phyloP scores from a whole-genome alignment of 2,888 invertebrate species.

The Clitarchus hookeri region DNA sequence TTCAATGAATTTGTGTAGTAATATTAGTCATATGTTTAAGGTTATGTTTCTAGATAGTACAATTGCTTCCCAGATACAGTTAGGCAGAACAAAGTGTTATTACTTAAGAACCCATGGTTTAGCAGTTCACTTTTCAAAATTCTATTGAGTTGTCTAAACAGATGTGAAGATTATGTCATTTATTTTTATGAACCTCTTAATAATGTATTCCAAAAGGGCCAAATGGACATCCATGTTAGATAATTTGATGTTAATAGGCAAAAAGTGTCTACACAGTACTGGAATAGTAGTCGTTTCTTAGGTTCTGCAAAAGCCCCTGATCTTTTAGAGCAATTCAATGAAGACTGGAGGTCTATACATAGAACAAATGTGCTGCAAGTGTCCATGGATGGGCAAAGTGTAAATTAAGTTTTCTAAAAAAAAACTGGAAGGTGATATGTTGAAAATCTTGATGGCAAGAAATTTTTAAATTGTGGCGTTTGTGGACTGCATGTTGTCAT shows the following conservation, averaged over 20 bases:
- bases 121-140: background rate
- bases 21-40: no score
- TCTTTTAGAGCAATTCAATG: background rate
- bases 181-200: background rate
- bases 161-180: background rate
- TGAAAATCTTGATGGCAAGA: background rate
- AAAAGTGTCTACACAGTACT: conserved; percentile 3
- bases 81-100: background rate
- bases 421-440: background rate
- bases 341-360: background rate
- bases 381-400: background rate
- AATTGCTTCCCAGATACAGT: background rate
- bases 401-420: background rate
- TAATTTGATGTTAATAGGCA: conserved; percentile 15
- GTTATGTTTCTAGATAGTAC: conserved; percentile 18
- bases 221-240: background rate
- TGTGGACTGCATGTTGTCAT: conserved; percentile 1
- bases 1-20: no score
- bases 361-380: background rate
- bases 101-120: background rate
- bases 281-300: conserved; percentile 3
- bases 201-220: background rate
- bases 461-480: background rate
- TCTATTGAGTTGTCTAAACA: background rate
- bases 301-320: background rate